Base-by-base conservation (phyloP, 2,888 invertebrate species). In the Eledone cirrhosa region DNA sequence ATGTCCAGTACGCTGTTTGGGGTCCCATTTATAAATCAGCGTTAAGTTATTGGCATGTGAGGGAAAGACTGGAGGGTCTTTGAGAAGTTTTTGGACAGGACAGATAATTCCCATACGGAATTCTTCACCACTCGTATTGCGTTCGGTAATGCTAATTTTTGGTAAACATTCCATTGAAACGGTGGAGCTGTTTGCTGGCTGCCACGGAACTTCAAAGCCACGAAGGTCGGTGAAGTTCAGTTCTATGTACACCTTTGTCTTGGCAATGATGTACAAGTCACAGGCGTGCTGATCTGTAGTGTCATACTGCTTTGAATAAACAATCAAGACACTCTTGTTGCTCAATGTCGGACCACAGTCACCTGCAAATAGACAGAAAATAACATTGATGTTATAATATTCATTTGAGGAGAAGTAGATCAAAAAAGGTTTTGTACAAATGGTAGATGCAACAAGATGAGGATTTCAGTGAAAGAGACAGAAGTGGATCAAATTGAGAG, bases 51-150 rank as follows among this genome's bases (percentile, higher is more conserved):
- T 76, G 27, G 76, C 47, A 24, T 76, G 76, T 41, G 76, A 76
- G 24, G 29, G 76, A 76, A 76, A 76, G 76, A 76, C 76, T 76
- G 41, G 76, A 48, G 76, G 76, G 48, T 29, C 29, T 48, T 76
- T 47, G 13, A 48, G 48, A 48, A 76, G 76, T 76, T 76, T 76
- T 76, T 76, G 29, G 19, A 48, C 76, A 48, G 76, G 76, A 76
- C 76, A 76, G 29, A 76, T 76, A 76, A 48, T 76, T 76, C 29
- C 48, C 76, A 76, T 76, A n/a, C 19, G 47, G 76, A 48, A 24
- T 29, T 76, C 76, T 76, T 76, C 76, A 76, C 76, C 76, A 48
- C 76, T 76, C 24, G 76, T 47, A 48, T 76, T 48, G 47, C 48
- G 47, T 29, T 76, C 76, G 16, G 47, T 76, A 48, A 76, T 76